A percentile compares a stretch with the other conserved stretches of the same genome.
phyloP scores from a whole-genome alignment of 2,888 invertebrate genomes.

The Vanessa cardui region DNA sequence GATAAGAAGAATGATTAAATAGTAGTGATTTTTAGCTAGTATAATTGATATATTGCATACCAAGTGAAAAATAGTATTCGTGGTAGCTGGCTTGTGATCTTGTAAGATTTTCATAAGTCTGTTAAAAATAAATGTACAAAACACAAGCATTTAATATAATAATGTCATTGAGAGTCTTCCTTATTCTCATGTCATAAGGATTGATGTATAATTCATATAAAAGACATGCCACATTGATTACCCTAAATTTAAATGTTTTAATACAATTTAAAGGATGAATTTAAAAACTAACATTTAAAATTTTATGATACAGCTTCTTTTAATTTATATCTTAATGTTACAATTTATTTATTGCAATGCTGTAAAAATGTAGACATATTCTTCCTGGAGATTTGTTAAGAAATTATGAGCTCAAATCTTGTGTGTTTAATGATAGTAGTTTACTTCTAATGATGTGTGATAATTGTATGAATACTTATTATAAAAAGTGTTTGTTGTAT shows the following conservation, averaged over 20 bases:
- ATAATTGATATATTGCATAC: constrained; percentile 29
- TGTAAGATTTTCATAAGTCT: background rate
- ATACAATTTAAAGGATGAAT: no score
- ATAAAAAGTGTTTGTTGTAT: background rate
- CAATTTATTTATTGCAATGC: background rate
- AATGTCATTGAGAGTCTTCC: background rate
- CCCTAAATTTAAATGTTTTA: background rate
- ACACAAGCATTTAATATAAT: constrained; percentile 18
- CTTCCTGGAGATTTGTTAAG: constrained; percentile 15
- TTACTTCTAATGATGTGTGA: background rate
- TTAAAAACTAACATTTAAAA: no score
- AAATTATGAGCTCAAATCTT: constrained; percentile 18
- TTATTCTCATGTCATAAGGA: background rate
- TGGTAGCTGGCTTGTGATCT: constrained; percentile 11
- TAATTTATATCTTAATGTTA: background rate
- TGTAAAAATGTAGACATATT: constrained; percentile 14
- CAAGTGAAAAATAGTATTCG: constrained; percentile 20
- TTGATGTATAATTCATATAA: background rate
- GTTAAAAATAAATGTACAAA: constrained; percentile 8
- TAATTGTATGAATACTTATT: constrained; percentile 1
- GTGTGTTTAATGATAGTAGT: constrained; percentile 25
- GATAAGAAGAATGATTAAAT: constrained; percentile 78
- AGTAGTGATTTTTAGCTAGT: constrained; percentile 41
- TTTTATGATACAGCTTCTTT: no score
- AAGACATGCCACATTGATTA: background rate